Evolutionary conservation across 30 jellyfish, hydroid and myxozoan genomes (phyloP).

Genomic region (Hydra vulgaris): DNA sequence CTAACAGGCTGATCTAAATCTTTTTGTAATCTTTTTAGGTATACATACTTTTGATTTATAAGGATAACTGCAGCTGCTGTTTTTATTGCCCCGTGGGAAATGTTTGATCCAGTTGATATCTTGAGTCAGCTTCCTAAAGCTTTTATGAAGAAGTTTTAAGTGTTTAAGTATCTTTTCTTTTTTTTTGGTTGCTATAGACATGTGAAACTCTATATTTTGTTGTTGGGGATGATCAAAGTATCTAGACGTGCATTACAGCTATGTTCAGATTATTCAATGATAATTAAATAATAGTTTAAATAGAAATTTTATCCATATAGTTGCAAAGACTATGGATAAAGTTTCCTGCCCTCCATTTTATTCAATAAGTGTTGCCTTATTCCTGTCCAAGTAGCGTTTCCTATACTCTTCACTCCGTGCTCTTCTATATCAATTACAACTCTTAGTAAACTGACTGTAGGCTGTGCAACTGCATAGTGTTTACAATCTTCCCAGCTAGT

Average conservation of each 20-base stretch:
- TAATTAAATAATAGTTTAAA: no score
- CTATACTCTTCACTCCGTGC: background rate
- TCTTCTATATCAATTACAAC: background rate
- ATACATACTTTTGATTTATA: background rate
- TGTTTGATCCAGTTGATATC: conserved; percentile 90
- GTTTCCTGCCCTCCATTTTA: background rate
- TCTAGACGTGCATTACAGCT: background rate
- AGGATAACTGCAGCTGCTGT: conserved; percentile 43
- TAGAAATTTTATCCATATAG: background rate
- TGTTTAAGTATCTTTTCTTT: background rate
- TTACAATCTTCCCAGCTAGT: background rate
- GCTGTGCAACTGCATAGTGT: background rate
- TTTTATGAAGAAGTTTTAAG: conserved; percentile 80
- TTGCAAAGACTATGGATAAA: no score
- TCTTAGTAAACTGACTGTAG: background rate
- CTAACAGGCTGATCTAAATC: background rate
- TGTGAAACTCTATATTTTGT: background rate
- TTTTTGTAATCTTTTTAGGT: background rate
- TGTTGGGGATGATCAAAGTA: background rate
- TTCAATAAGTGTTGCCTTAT: background rate
- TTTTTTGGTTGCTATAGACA: background rate
- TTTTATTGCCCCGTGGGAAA: conserved; percentile 78
- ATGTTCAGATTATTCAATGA: background rate
- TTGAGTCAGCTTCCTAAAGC: conserved; percentile 67
- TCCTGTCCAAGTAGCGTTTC: background rate